A percentile compares a stretch with the other conserved stretches of the same genome.
These are phyloP conservation scores for Protobothrops mucrosquamatus DNA, from an alignment of 2,113 vertebrate species.

Conservation along the genomic window DNA sequence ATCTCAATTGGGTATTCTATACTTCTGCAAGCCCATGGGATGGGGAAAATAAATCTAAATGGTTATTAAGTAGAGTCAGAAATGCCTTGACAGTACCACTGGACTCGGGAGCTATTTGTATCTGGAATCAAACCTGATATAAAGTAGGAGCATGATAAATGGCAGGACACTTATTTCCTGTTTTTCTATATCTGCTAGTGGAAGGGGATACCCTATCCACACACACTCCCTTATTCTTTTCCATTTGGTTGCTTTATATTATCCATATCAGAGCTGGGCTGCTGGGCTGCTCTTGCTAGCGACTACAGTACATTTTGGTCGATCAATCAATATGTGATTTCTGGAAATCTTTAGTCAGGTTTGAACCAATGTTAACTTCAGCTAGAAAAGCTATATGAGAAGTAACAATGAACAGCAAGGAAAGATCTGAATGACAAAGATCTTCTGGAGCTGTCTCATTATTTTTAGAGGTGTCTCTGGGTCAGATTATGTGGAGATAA, in stretches of 20 bases:
- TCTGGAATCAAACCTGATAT: neutral
- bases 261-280: constrained; percentile 27
- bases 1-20: neutral
- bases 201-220: neutral
- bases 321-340: constrained; percentile 61
- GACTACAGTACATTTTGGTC: constrained; percentile 53
- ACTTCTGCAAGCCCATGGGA: neutral
- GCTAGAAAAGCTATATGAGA: constrained; percentile 47
- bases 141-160: neutral
- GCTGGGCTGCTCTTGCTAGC: constrained; percentile 51
- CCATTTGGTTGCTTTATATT: constrained; percentile 38
- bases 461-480: constrained; percentile 66
- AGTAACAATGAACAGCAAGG: constrained; percentile 45
- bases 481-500: constrained; percentile 62
- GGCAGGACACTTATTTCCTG: neutral
- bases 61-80: neutral
- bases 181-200: neutral
- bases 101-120: neutral
- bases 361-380: constrained; percentile 60
- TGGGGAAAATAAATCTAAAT: neutral
- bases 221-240: neutral
- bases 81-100: neutral
- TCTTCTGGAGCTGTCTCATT: constrained; percentile 55
- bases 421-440: constrained; percentile 63
- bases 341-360: constrained; percentile 59